Conservation (phyloP, 2,888 invertebrate species). For the Gerris lacustris region DNA sequence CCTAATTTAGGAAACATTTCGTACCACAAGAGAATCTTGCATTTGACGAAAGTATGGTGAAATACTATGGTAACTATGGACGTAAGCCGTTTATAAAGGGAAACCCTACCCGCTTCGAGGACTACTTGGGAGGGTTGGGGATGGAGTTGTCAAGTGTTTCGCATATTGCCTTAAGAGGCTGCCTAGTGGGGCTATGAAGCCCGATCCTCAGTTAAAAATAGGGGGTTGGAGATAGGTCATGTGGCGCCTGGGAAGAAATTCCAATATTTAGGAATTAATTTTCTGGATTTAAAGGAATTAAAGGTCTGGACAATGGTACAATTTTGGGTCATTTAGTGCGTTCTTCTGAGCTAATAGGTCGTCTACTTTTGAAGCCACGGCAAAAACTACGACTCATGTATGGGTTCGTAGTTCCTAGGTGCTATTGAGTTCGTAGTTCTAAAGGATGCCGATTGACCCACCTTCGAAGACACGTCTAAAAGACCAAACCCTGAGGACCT, state of each 20-base stretch:
- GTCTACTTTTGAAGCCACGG: slow-evolving; percentile 36
- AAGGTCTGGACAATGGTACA: neutral
- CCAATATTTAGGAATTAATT: neutral
- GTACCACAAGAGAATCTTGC: too few relatives aligned
- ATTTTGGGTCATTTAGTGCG: neutral
- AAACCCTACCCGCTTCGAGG: neutral
- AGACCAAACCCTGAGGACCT: neutral
- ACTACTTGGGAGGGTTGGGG: neutral
- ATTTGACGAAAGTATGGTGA: too few relatives aligned
- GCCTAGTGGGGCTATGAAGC: neutral
- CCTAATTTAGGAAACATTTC: too few relatives aligned
- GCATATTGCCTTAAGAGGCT: neutral
- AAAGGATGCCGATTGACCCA: neutral
- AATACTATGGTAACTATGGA: too few relatives aligned
- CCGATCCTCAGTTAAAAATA: neutral
- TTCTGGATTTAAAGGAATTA: too few relatives aligned
- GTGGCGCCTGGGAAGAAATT: neutral
- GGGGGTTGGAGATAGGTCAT: neutral
- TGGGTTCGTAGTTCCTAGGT: slow-evolving; percentile 5
- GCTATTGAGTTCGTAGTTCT: too few relatives aligned
- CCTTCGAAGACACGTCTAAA: neutral
- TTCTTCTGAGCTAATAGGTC: neutral
- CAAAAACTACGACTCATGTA: slow-evolving; percentile 2
- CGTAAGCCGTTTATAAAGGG: too few relatives aligned
- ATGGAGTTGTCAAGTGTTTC: neutral